Conservation (phyloP, 2,888 invertebrate genomes). For the Hanleya hanleyi region DNA sequence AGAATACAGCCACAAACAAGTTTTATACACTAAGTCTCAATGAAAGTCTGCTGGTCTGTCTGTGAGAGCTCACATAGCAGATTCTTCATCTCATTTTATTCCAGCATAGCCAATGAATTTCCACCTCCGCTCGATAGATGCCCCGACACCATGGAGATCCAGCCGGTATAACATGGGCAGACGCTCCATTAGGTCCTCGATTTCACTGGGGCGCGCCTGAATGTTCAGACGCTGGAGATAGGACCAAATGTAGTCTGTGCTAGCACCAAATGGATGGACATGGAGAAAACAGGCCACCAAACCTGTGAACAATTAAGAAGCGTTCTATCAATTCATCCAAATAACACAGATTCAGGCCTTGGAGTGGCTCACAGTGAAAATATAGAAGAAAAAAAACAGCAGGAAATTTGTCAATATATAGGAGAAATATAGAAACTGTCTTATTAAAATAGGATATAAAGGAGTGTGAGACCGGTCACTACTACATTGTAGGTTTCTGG, state of each 20-base stretch:
- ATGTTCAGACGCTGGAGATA: slow-evolving; percentile 89
- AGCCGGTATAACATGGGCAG: slow-evolving; percentile 88
- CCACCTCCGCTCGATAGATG: slow-evolving; percentile 91
- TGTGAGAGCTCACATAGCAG: too few species aligned
- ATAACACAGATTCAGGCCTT: not conserved
- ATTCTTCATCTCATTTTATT: not conserved
- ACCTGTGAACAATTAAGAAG: slow-evolving; percentile 69
- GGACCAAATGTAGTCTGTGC: slow-evolving; percentile 91
- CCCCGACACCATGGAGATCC: slow-evolving; percentile 86
- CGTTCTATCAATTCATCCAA: not conserved
- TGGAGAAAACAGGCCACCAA: slow-evolving; percentile 91
- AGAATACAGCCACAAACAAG: too few species aligned
- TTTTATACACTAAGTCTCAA: too few species aligned
- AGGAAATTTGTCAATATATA: too few species aligned
- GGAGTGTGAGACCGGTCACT: too few species aligned
- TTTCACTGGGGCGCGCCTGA: slow-evolving; percentile 80
- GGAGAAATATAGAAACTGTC: too few species aligned
- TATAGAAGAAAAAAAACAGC: too few species aligned
- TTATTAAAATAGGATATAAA: too few species aligned
- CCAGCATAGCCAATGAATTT: slow-evolving; percentile 81
- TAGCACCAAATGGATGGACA: slow-evolving; percentile 95
- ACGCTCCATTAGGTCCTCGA: slow-evolving; percentile 79
- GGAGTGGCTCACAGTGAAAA: too few species aligned
- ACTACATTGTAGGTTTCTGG: too few species aligned
- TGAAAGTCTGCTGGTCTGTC: too few species aligned